Conservation (phyloP, 2,113 vertebrate species). For the Forbesichthys papilliferus region DNA sequence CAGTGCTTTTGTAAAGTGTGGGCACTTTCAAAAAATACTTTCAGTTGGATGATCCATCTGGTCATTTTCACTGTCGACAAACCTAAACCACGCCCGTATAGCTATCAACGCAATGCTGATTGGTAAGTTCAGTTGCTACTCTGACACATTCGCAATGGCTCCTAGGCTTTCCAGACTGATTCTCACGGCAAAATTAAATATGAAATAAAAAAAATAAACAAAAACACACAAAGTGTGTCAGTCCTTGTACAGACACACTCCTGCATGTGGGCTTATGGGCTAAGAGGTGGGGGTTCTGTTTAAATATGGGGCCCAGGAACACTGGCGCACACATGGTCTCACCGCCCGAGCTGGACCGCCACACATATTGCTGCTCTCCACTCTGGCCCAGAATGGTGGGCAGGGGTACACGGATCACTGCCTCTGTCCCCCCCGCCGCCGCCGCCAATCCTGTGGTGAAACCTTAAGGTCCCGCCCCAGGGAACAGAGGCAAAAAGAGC, state of each 20-base stretch:
- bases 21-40: too few species aligned
- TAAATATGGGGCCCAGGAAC: slow-evolving; percentile 23
- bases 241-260: slow-evolving; percentile 36
- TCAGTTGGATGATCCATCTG: too few species aligned
- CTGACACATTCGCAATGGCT: too few species aligned
- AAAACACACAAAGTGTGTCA: neutral
- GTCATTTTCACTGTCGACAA: too few species aligned
- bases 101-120: too few species aligned
- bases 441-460: slow-evolving; percentile 18
- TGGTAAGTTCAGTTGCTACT: too few species aligned
- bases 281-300: slow-evolving; percentile 3
- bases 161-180: too few species aligned
- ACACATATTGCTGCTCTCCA: slow-evolving; percentile 21
- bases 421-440: slow-evolving; percentile 37
- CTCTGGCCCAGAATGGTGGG: slow-evolving; percentile 17
- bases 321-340: slow-evolving; percentile 17
- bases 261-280: slow-evolving; percentile 28
- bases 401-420: slow-evolving; percentile 25
- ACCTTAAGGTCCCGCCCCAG: slow-evolving; percentile 54
- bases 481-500: slow-evolving; percentile 49
- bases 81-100: too few species aligned
- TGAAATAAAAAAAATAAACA: too few species aligned
- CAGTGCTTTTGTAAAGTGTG: too few species aligned
- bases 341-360: slow-evolving; percentile 3
- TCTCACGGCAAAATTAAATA: too few species aligned